Conservation (phyloP, 2,797 vertebrate species). For the Schizopygopsis malacanthus region DNA sequence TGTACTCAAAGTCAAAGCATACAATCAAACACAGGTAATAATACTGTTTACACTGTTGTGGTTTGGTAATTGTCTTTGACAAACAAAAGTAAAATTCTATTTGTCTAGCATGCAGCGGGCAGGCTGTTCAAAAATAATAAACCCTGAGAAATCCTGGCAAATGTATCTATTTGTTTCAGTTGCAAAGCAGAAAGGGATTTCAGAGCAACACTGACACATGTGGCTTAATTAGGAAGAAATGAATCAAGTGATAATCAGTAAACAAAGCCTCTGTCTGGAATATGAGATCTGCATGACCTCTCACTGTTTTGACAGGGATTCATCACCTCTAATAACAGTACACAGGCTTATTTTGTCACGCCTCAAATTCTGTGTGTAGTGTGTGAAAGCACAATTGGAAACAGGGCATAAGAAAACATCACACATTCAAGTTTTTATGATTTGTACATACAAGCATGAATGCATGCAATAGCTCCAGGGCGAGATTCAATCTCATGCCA, state of each 20-base stretch:
- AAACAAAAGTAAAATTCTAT: conserved; percentile 4
- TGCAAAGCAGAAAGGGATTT: conserved; percentile 62
- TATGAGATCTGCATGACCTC: conserved; percentile 72
- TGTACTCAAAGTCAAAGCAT: background rate
- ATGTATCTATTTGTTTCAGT: conserved; percentile 63
- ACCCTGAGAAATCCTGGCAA: conserved; percentile 66
- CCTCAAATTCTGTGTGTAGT: background rate
- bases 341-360: conserved; percentile 49
- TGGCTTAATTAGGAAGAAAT: conserved; percentile 74
- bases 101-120: background rate
- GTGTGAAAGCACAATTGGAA: background rate
- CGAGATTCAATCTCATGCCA: conserved; percentile 55
- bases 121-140: conserved; percentile 27
- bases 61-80: conserved; percentile 22
- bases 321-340: conserved; percentile 59
- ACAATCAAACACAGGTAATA: background rate
- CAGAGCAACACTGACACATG: conserved; percentile 74
- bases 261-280: conserved; percentile 73
- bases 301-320: conserved; percentile 56
- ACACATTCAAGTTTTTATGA: conserved; percentile 1
- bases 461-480: conserved; percentile 44
- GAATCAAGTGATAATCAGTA: conserved; percentile 67
- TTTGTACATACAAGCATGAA: conserved; percentile 24
- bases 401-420: background rate
- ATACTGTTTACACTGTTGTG: background rate